phyloP scores from a whole-genome alignment of 2,888 invertebrate species.

The Dolichopus griseipennis region DNA sequence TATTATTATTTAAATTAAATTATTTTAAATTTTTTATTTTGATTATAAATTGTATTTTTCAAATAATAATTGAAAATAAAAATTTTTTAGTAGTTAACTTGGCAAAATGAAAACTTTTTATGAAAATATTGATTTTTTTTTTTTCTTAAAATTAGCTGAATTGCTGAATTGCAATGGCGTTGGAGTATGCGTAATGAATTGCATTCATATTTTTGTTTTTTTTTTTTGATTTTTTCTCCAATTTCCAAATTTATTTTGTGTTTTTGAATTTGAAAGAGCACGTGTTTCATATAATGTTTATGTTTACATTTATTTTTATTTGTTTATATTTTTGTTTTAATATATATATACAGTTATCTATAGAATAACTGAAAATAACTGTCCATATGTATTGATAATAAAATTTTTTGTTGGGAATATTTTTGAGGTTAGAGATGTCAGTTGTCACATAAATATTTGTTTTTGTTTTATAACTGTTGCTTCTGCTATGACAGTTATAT shows the following conservation, averaged over 20 bases:
- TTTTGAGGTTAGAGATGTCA: neutral
- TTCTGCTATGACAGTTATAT: too few species aligned
- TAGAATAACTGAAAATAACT: too few species aligned
- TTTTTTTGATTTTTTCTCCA: too few species aligned
- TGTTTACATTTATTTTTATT: neutral
- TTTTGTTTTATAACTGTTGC: too few species aligned
- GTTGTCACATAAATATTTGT: too few species aligned
- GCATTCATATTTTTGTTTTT: too few species aligned
- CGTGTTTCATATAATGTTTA: neutral
- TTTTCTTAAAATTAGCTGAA: neutral
- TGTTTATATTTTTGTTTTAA: neutral
- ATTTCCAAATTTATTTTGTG: neutral
- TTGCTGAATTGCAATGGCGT: neutral
- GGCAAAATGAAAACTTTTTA: constrained; percentile 1
- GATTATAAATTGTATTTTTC: neutral
- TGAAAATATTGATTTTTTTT: constrained; percentile 1
- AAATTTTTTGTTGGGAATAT: too few species aligned
- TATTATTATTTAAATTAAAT: too few species aligned
- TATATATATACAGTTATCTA: neutral
- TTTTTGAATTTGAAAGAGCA: neutral
- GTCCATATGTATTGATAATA: too few species aligned
- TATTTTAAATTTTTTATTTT: neutral
- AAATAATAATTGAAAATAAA: neutral
- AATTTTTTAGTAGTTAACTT: neutral
- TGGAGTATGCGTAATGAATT: neutral